phyloP scores from a whole-genome alignment of 2,888 invertebrate species.

The Leucoma salicis region DNA sequence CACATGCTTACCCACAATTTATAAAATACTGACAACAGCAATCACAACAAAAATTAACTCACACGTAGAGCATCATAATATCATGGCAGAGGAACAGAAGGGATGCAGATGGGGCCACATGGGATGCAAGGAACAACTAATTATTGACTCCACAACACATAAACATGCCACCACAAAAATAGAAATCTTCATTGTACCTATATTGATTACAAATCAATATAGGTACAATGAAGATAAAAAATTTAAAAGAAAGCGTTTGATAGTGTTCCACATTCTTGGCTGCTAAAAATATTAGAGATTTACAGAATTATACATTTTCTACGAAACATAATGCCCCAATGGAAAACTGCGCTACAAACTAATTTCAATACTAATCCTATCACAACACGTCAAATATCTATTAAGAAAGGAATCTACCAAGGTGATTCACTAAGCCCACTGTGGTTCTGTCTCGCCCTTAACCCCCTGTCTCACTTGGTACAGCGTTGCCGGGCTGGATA shows the following conservation, averaged over 20 bases:
- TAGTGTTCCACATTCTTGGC: too few species aligned
- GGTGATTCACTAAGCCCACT: too few species aligned
- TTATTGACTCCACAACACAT: not conserved
- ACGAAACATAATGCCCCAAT: not conserved
- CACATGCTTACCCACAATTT: conserved; percentile 1
- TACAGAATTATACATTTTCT: too few species aligned
- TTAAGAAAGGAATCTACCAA: not conserved
- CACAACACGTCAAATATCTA: not conserved
- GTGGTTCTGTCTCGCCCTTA: too few species aligned
- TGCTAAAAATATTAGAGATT: too few species aligned
- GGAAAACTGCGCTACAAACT: not conserved
- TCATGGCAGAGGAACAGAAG: conserved; percentile 2
- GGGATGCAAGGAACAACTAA: conserved; percentile 3
- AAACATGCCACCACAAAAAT: not conserved
- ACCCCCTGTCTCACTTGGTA: too few species aligned
- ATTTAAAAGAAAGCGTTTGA: too few species aligned
- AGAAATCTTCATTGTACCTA: too few species aligned
- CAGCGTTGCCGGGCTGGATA: too few species aligned
- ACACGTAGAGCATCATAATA: not conserved
- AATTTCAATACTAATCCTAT: not conserved
- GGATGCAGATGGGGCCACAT: not conserved
- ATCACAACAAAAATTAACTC: not conserved
- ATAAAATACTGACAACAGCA: too few species aligned
- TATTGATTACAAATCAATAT: too few species aligned
- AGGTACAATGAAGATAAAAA: too few species aligned